A percentile compares a stretch with the other conserved stretches of the same genome.
Conservation (phyloP, 2,888 invertebrate genomes). For the Cetonia aurata region DNA sequence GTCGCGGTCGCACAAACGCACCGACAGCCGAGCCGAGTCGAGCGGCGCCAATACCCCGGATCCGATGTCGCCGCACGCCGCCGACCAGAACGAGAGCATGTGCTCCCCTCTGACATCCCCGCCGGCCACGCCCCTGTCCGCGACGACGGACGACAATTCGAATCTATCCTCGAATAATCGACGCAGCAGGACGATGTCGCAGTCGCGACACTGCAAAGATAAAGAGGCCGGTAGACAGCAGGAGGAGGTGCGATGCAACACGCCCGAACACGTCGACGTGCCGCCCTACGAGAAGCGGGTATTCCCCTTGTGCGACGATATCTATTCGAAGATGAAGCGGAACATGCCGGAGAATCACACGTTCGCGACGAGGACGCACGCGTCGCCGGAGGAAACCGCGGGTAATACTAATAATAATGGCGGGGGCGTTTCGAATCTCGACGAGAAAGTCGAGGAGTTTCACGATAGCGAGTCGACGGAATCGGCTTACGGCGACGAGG, state of each 20-base stretch:
- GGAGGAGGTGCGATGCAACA: conserved; percentile 58
- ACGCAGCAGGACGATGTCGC: conserved; percentile 67
- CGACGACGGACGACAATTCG: conserved; percentile 47
- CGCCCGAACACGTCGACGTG: conserved; percentile 65
- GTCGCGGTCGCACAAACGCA: conserved; percentile 74
- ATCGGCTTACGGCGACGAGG: conserved; percentile 79
- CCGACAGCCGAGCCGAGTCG: conserved; percentile 77
- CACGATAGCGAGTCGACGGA: conserved; percentile 69
- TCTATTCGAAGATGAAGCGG: conserved; percentile 77
- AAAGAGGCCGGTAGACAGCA: conserved; percentile 44
- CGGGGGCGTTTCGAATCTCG: conserved; percentile 58
- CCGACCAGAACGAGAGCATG: conserved; percentile 64
- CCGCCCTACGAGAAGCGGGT: conserved; percentile 80
- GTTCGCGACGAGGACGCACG: conserved; percentile 56
- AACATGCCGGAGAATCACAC: conserved; percentile 77
- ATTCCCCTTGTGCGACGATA: conserved; percentile 81
- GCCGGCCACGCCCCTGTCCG: conserved; percentile 68
- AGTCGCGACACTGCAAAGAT: conserved; percentile 65
- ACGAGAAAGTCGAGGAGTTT: conserved; percentile 53
- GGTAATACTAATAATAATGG: not conserved
- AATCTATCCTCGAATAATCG: conserved; percentile 60
- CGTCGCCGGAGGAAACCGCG: conserved; percentile 56
- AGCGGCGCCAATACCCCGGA: conserved; percentile 83
- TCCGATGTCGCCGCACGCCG: conserved; percentile 73
- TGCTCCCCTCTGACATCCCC: conserved; percentile 68